These are phyloP conservation scores for Corvus cornix DNA, from an alignment of 2,113 vertebrate species.

Conservation along the genomic window DNA sequence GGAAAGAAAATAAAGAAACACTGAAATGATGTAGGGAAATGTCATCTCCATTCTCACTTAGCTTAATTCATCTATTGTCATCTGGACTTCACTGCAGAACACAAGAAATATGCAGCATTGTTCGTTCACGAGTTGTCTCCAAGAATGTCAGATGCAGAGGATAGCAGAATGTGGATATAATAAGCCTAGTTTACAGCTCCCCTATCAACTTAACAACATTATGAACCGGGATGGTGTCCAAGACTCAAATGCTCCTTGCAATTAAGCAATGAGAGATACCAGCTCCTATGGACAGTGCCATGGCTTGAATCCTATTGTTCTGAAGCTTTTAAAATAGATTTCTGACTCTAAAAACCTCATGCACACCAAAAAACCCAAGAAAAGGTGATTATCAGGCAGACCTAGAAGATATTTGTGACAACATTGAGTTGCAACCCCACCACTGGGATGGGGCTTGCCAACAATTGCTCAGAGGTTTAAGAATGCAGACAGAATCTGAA, in stretches of 20 bases:
- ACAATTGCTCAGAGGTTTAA: slow-evolving; percentile 38
- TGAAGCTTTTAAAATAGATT: slow-evolving; percentile 7
- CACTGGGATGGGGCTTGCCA: slow-evolving; percentile 13
- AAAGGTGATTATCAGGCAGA: neutral
- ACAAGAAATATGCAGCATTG: neutral
- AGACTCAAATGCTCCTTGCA: neutral
- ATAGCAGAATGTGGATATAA: neutral
- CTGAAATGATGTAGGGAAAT: neutral
- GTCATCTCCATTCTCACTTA: neutral
- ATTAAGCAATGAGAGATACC: neutral
- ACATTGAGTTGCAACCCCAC: neutral
- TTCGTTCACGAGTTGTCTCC: neutral
- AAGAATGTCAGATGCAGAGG: neutral
- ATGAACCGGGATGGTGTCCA: neutral
- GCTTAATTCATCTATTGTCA: neutral
- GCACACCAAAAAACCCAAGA: neutral
- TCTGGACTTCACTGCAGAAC: neutral
- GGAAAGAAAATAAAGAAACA: neutral
- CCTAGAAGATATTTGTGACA: slow-evolving; percentile 19
- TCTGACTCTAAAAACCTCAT: neutral
- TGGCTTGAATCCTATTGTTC: neutral
- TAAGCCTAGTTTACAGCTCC: slow-evolving; percentile 23
- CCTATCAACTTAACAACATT: neutral
- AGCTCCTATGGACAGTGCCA: neutral
- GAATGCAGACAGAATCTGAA: slow-evolving; percentile 63